Conservation (phyloP, 1,140 invertebrate genomes). For the Conus betulinus region DNA sequence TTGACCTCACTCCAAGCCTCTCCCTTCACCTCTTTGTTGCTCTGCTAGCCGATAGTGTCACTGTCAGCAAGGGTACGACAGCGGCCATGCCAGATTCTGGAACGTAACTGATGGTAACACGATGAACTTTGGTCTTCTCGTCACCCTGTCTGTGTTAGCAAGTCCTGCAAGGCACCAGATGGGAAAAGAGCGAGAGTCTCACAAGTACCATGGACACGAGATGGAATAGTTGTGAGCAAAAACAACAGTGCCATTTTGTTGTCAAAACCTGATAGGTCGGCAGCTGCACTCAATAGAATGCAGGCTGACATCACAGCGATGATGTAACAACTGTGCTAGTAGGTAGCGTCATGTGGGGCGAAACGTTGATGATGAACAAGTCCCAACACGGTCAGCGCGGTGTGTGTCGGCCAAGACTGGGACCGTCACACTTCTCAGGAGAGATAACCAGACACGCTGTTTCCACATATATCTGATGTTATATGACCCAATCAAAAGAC, state of each 20-base stretch:
- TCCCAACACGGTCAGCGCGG: no score
- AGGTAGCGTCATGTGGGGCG: not conserved
- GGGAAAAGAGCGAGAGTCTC: not conserved
- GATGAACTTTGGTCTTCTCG: not conserved
- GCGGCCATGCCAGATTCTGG: not conserved
- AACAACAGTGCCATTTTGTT: not conserved
- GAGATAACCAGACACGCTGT: no score
- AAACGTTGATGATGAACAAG: not conserved
- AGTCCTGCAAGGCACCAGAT: not conserved
- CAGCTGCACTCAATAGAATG: not conserved
- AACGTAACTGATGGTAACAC: not conserved
- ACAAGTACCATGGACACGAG: not conserved
- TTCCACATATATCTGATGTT: no score
- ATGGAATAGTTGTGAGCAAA: not conserved
- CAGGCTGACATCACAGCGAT: not conserved
- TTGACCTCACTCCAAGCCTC: no score
- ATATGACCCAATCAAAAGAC: no score
- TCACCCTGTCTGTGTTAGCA: not conserved
- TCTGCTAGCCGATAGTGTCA: no score
- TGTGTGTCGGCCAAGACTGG: no score
- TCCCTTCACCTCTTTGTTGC: no score
- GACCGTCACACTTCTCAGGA: no score
- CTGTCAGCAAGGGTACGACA: no score
- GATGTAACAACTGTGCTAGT: constrained; percentile 2
- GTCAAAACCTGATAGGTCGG: not conserved